Percentiles rank a stretch among this genome's conserved stretches.
phyloP scores from a whole-genome alignment of 2,113 vertebrate species.

The Hemicordylus capensis region DNA sequence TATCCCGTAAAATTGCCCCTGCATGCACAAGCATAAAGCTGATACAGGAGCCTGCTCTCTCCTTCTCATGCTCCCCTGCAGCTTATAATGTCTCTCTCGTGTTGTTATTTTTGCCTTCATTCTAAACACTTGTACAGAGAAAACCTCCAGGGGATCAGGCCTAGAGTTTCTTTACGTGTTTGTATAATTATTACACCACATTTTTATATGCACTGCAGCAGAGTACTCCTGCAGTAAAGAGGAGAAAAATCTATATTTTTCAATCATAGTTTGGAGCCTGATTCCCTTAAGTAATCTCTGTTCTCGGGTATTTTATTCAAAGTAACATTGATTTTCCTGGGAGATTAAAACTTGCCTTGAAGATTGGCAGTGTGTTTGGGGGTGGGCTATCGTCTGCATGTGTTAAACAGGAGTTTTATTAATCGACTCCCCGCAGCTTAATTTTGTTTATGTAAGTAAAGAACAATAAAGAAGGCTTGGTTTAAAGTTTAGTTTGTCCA shows the following conservation, averaged over 20 bases:
- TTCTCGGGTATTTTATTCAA: conserved; percentile 69
- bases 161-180: conserved; percentile 35
- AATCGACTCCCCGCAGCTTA: conserved; percentile 67
- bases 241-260: conserved; percentile 66
- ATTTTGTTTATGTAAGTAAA: conserved; percentile 62
- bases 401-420: conserved; percentile 60
- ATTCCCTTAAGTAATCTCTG: conserved; percentile 66
- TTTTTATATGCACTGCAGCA: conserved; percentile 50
- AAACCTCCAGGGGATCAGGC: conserved; percentile 34
- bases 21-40: neutral
- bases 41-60: too few relatives aligned
- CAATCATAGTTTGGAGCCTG: conserved; percentile 63
- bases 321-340: conserved; percentile 72
- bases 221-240: conserved; percentile 25
- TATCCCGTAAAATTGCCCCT: neutral
- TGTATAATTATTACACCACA: conserved; percentile 55
- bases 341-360: conserved; percentile 71
- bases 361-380: conserved; percentile 49
- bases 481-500: conserved; percentile 56
- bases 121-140: conserved; percentile 24
- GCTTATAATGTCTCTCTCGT: neutral
- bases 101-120: conserved; percentile 1
- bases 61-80: neutral
- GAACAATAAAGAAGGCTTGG: conserved; percentile 60
- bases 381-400: neutral